These are phyloP conservation scores for Acrocyrtus sp. DNA, from an alignment of 2,888 invertebrate species.

Conservation along the genomic window DNA sequence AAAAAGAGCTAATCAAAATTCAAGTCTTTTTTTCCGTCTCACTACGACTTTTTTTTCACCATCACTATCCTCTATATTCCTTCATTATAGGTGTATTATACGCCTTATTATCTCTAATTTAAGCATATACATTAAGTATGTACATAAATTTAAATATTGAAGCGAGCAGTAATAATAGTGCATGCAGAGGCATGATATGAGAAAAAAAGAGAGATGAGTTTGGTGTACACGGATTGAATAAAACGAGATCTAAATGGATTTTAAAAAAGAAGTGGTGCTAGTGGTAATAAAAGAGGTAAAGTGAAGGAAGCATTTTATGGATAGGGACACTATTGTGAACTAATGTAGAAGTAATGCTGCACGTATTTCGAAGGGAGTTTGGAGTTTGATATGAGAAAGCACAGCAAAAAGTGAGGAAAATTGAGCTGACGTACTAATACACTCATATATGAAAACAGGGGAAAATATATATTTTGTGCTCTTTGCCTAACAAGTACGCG, in stretches of 20 bases:
- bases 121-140: conserved; percentile 29
- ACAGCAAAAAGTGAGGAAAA: conserved; percentile 6
- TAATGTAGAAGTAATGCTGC: conserved; percentile 29
- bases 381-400: not conserved
- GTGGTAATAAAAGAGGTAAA: conserved; percentile 24
- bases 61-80: not conserved
- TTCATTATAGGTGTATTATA: conserved; percentile 14
- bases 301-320: conserved; percentile 15
- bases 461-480: not conserved
- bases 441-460: not conserved
- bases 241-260: conserved; percentile 1
- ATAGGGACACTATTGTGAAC: conserved; percentile 20
- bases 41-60: conserved; percentile 7
- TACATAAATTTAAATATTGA: conserved; percentile 43
- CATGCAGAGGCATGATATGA: not conserved
- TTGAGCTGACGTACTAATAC: not conserved
- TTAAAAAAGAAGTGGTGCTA: conserved; percentile 10
- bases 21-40: conserved; percentile 25
- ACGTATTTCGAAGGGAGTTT: not conserved
- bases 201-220: conserved; percentile 1
- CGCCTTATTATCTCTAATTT: conserved; percentile 12
- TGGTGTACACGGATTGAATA: not conserved
- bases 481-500: no score
- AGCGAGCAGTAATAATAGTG: not conserved
- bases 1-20: conserved; percentile 35